Base-by-base conservation (phyloP, 2,113 vertebrate genomes). In the Urocolius indicus region DNA sequence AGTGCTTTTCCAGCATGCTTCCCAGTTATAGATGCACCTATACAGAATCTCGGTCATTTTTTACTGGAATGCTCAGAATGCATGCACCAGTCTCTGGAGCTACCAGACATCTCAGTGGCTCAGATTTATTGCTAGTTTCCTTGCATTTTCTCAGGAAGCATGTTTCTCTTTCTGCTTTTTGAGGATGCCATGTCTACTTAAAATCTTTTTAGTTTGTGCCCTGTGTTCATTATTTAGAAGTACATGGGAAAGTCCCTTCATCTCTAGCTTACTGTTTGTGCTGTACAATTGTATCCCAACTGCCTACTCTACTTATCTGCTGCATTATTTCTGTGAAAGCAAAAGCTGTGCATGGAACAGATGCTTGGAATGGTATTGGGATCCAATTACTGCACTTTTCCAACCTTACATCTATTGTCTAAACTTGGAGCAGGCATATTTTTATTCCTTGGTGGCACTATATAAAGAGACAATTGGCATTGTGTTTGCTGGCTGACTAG, bases 401-500 rank as follows among this genome's bases (percentile, higher is more conserved):
- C 95, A 95, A 92, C 89, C 95, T 96, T 95, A 95, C 94, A 96
- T 97, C 97, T 89, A 97, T 97, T 97, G 97, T 97, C 98, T 98
- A 98, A 97, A 98, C 97, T 98, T 97, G 97, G 98, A 96, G 79
- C 89, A 71, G 95, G 93, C 94, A 87, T 97, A 97, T 96, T 97
- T 97, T 97, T 97, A 84, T 93, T 96, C 96, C 88, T 87, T 84
- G 81, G 95, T 84, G 71, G 73, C 87, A 66, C 96, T 97, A 97
- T 97, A 97, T 97, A 98, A 97, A 97, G 95, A 78, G 71, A 95
- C 94, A 96, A 91, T 93, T 90, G 92, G 59, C 93, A 86, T 90
- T 94, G 82, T 68, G 84, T 93, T 67, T 79, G 84, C 91, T 95
- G 90, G 69, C 95, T 94, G 96, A 36, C 82, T 51, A 59, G 89